Evolutionary conservation across 2,888 invertebrate genomes (phyloP).

Genomic region (Brachynemurus nebulosus): DNA sequence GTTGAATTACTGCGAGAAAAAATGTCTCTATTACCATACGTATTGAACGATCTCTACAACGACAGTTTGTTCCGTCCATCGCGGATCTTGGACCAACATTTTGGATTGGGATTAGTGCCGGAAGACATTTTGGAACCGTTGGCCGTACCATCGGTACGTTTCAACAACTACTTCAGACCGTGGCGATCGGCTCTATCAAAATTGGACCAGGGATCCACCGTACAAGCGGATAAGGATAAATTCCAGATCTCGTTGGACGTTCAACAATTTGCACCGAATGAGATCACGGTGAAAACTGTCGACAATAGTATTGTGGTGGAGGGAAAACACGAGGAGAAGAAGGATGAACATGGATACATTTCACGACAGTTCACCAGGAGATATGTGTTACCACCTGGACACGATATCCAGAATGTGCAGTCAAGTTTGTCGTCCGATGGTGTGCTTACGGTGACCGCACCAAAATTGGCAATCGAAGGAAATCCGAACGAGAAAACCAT

Average conservation of each 20-base stretch:
- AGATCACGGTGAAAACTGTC: conserved; percentile 62
- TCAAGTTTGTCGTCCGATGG: conserved; percentile 67
- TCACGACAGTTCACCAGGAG: conserved; percentile 62
- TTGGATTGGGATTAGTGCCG: conserved; percentile 36
- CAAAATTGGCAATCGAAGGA: conserved; percentile 32
- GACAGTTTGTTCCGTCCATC: conserved; percentile 30
- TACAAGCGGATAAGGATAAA: conserved; percentile 47
- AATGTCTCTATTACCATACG: conserved; percentile 5
- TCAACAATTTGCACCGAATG: conserved; percentile 63
- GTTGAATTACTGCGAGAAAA: background rate
- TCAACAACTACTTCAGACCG: conserved; percentile 29
- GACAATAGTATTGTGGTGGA: conserved; percentile 58
- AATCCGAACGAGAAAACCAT: conserved; percentile 31
- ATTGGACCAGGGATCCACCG: conserved; percentile 37
- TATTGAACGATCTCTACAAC: conserved; percentile 6
- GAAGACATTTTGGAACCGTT: conserved; percentile 32
- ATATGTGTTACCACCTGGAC: conserved; percentile 59
- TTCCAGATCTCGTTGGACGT: conserved; percentile 63
- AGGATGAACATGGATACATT: conserved; percentile 60
- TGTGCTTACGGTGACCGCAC: conserved; percentile 51
- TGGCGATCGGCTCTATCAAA: conserved; percentile 37
- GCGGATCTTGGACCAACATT: conserved; percentile 38
- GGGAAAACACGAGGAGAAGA: conserved; percentile 63
- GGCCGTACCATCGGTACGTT: conserved; percentile 8
- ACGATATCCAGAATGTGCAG: conserved; percentile 54